Evolutionary conservation across 2,888 invertebrate genomes (phyloP), one percentile per base, ranked within the genome.

Genomic region (Ectropis crepuscularia): DNA sequence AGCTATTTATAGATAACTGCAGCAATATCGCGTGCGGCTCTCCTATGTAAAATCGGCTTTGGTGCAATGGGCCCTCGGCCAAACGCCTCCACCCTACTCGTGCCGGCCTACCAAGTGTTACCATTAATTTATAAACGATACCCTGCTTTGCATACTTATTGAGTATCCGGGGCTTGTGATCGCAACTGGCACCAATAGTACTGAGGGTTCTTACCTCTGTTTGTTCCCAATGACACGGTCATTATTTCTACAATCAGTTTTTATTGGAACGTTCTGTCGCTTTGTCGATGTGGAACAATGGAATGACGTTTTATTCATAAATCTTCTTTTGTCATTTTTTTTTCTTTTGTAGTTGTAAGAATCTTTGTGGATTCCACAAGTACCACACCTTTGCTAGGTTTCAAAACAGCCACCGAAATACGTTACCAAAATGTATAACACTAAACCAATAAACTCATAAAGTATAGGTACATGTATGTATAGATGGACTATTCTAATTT

Each of bases 81-180:
- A 83, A 82, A 75, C 72, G 65, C 63, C 64, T 59, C 65, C 65
- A 57, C 70, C 72, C 70, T 65, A 49, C 65, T 64, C 79, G 85
- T 82, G 76, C 83, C 83, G 77, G 80, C 80, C 78, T 84, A 77
- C 86, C 76, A 85, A 85, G 88, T 86, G 88, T 87, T 86, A 89
- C 88, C 86, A 84, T 87, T 89, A 88, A 86, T 82, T 81, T 81
- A 78, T 77, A 57, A 60, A 48, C 61, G 38, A 68, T 63, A 65
- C 37, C 59, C 47, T 65, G 62, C 51, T 57, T 57, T 57, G 38
- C 57, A 61, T 57, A 61, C 64, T 65, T 65, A 65, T 65, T 61
- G 57, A 63, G 51, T 72, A 70, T 67, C 72, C 70, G 74, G 76
- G 79, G 75, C 79, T 79, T 75, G 79, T 79, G 77, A 79, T 73